Evolutionary conservation across 2,888 invertebrate species (phyloP).

Genomic region (Lithodes maja): DNA sequence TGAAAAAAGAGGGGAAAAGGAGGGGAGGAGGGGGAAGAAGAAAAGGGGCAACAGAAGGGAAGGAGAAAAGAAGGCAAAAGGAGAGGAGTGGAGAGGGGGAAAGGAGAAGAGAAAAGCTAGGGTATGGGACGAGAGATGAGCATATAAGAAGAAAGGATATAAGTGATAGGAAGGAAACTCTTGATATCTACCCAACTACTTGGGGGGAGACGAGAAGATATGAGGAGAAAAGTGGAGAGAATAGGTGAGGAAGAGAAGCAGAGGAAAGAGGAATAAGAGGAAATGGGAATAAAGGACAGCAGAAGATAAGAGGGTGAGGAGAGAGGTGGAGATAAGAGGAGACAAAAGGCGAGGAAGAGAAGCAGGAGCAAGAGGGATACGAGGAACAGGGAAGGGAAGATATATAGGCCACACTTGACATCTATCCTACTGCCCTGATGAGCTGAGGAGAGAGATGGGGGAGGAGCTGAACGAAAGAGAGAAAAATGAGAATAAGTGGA

Average conservation of each 20-base stretch:
- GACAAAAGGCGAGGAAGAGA: not conserved
- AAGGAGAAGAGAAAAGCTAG: not conserved
- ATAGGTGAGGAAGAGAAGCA: not conserved
- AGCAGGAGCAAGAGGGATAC: not conserved
- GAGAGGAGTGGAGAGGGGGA: not conserved
- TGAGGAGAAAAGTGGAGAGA: slow-evolving; percentile 4
- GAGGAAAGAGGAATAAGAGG: not conserved
- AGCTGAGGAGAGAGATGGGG: not conserved
- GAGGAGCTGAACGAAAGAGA: not conserved
- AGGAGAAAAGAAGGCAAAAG: not conserved
- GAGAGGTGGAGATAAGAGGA: not conserved
- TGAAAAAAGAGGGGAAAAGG: not conserved
- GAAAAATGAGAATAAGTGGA: not conserved
- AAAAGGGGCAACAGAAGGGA: not conserved
- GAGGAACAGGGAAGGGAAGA: not conserved
- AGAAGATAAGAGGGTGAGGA: not conserved
- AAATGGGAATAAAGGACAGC: not conserved
- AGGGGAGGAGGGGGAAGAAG: not conserved
- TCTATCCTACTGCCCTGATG: no score
- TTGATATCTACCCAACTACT: not conserved
- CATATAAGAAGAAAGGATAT: not conserved
- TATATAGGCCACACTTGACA: no score
- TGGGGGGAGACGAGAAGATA: slow-evolving; percentile 15
- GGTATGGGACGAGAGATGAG: not conserved
- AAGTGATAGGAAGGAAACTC: slow-evolving; percentile 7